Evolutionary conservation across 2,888 invertebrate genomes (phyloP).

Genomic region (Ichneumoninae sp.): DNA sequence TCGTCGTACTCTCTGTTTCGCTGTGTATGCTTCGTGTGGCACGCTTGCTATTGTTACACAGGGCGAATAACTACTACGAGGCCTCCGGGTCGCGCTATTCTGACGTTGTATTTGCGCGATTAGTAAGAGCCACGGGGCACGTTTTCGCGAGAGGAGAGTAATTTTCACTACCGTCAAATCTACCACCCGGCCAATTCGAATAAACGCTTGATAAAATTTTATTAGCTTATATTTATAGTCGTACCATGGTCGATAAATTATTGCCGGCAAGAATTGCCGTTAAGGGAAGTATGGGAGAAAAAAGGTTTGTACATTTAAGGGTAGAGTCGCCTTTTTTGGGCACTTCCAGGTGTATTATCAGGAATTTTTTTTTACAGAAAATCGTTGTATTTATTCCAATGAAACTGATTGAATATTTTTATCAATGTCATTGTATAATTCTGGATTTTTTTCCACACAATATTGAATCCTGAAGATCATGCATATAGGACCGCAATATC

Average conservation of each 20-base stretch:
- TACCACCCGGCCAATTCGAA: constrained; percentile 20
- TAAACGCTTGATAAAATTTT: constrained; percentile 39
- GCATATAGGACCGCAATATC: no score
- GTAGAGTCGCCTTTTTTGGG: no score
- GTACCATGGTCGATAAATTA: neutral
- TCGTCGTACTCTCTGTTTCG: constrained; percentile 33
- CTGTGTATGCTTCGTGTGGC: constrained; percentile 78
- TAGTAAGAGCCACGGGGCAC: constrained; percentile 55
- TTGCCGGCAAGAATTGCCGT: neutral
- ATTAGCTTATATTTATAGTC: constrained; percentile 47
- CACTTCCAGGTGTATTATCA: no score
- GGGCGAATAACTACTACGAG: constrained; percentile 77
- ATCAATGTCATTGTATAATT: no score
- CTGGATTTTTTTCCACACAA: no score
- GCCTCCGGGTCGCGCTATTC: constrained; percentile 48
- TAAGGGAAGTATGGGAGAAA: neutral
- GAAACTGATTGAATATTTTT: no score
- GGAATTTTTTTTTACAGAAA: no score
- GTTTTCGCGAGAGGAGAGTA: constrained; percentile 47
- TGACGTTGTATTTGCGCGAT: constrained; percentile 56
- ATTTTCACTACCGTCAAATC: constrained; percentile 47
- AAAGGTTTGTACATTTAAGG: neutral
- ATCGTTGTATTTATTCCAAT: no score
- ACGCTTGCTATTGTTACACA: constrained; percentile 81
- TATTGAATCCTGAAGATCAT: no score